Evolutionary conservation across 1,140 invertebrate species (phyloP), one percentile per base, ranked within the genome.

Genomic region (Xylocopa sonorina): DNA sequence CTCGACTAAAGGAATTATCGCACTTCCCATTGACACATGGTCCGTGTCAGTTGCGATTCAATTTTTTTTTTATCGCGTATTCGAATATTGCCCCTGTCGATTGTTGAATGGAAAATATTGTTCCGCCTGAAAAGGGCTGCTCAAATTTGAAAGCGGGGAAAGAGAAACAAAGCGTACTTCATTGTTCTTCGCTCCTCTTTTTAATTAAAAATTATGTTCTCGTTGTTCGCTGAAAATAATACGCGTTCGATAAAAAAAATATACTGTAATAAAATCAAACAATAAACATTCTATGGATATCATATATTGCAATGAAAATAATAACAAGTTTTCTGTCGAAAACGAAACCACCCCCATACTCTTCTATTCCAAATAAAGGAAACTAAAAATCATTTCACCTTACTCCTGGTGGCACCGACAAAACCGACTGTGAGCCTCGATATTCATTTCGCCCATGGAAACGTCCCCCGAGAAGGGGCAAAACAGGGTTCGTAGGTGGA

Each of bases 1-100:
- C 38, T 29, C 32, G 38, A 76, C 34, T 53, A 80, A 67, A 80
- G 67, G 74, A 77, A 62, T 77, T 69, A 63, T 34, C 38, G 63
- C 69, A n/a, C 57, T 71, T 57, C 43, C 27, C 48, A 51, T 24
- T 50, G 27, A 62, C 63, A 48, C 51, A 53, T 16, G 34, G 9
- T 48, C 51, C 10, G 62, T 76, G 63, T 55, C 29, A 58, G 24
- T 48, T 48, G 34, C 29, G 27, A 34, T 34, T 50, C 21, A 27
- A 16, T 66, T 67, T 41, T 43, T 80, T 75, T 55, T 27, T 55
- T 27, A 32, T 43, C 55, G 7, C 53, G 16, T 5, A n/a, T 41
- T 67, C 41, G 29, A 34, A 21, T 68, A 38, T 32, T 71, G 18
- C 24, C 7, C 32, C 41, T 27, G 21, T 50, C 78, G 21, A 50